Evolutionary conservation across 2,113 vertebrate species (phyloP).

Genomic region (Ictalurus punctatus): DNA sequence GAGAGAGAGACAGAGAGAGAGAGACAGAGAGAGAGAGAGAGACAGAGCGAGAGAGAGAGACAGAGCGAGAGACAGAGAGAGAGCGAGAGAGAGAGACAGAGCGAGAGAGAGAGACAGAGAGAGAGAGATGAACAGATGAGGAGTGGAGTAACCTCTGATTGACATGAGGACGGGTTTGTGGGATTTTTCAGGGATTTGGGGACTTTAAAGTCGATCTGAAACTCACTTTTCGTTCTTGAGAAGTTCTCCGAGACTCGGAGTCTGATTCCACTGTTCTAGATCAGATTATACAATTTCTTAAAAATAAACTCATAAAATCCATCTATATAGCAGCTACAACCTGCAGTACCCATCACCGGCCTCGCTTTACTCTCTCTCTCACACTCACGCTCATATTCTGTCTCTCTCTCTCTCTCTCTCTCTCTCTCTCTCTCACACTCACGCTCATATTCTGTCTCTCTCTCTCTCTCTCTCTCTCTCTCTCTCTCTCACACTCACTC

Average conservation of each 20-base stretch:
- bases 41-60: not conserved
- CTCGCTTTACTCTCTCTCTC: too few species aligned
- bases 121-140: not conserved
- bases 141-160: not conserved
- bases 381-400: too few species aligned
- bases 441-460: too few species aligned
- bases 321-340: too few species aligned
- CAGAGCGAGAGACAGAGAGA: not conserved
- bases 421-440: too few species aligned
- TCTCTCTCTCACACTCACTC: too few species aligned
- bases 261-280: not conserved
- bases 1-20: not conserved
- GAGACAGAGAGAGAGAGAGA: not conserved
- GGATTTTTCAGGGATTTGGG: slow-evolving; percentile 12
- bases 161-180: not conserved
- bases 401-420: too few species aligned
- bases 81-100: not conserved
- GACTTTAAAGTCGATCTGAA: not conserved
- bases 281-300: not conserved
- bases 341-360: too few species aligned
- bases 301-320: not conserved
- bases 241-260: not conserved
- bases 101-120: too few species aligned
- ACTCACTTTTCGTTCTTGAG: not conserved
- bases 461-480: too few species aligned